phyloP scores from a whole-genome alignment of 1,140 invertebrate species.

The Acyrthosiphon pisum region DNA sequence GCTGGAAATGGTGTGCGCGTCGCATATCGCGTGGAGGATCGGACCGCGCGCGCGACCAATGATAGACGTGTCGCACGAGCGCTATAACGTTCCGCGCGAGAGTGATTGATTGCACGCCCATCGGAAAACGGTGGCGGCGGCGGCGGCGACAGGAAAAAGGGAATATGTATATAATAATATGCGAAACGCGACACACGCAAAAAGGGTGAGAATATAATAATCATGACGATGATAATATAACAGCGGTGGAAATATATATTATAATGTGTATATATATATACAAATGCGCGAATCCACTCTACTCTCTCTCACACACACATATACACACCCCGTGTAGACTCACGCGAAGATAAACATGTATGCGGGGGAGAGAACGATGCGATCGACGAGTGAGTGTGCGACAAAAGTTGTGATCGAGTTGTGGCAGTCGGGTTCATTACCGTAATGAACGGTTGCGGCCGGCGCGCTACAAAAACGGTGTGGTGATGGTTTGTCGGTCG shows the following conservation, averaged over 20 bases:
- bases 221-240: not conserved
- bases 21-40: no score
- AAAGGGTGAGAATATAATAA: slow-evolving; percentile 13
- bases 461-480: not conserved
- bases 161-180: not conserved
- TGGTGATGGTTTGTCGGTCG: not conserved
- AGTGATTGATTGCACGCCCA: slow-evolving; percentile 50
- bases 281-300: not conserved
- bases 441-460: not conserved
- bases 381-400: not conserved
- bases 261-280: not conserved
- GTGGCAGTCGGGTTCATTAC: not conserved
- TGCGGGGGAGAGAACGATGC: not conserved
- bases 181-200: not conserved
- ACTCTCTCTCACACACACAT: not conserved
- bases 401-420: not conserved
- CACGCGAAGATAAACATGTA: not conserved
- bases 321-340: not conserved
- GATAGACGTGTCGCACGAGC: slow-evolving; percentile 25
- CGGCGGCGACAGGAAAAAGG: slow-evolving; percentile 25
- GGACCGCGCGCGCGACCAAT: not conserved
- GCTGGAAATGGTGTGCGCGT: not conserved
- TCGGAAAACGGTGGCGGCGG: slow-evolving; percentile 37
- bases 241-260: not conserved
- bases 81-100: not conserved